A percentile compares a stretch with the other conserved stretches of the same genome.
Conservation (phyloP, 2,113 vertebrate genomes). For the Penelope pileata region DNA sequence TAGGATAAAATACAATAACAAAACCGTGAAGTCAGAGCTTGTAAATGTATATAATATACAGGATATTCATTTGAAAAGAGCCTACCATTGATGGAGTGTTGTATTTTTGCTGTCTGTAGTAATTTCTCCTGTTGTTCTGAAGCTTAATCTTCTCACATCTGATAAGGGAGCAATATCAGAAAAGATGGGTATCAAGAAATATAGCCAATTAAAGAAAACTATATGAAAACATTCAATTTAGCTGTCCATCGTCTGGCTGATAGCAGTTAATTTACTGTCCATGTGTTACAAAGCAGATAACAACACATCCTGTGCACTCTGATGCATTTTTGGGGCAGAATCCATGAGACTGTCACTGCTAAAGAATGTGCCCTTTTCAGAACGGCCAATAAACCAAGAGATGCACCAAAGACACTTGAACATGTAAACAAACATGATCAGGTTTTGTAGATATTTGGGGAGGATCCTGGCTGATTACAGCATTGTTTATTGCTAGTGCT, state of each 20-base stretch:
- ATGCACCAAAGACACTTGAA: not conserved
- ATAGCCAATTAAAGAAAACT: not conserved
- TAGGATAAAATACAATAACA: not conserved
- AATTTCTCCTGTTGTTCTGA: not conserved
- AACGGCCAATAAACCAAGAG: not conserved
- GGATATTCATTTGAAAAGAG: not conserved
- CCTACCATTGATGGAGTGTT: not conserved
- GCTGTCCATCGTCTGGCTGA: not conserved
- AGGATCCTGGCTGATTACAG: not conserved
- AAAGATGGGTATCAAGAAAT: conserved; percentile 10
- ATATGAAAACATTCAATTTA: not conserved
- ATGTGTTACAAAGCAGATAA: conserved; percentile 7
- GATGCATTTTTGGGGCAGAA: not conserved
- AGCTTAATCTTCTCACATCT: conserved; percentile 1
- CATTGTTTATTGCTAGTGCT: not conserved
- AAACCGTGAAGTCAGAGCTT: not conserved
- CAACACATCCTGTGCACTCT: not conserved
- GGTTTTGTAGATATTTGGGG: not conserved
- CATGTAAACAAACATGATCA: not conserved
- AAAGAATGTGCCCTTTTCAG: conserved; percentile 26
- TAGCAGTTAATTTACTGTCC: not conserved
- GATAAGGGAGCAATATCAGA: not conserved
- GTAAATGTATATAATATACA: not conserved
- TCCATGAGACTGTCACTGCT: not conserved
- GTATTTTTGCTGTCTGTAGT: not conserved